Conservation (phyloP, 2,888 invertebrate species). For the Nectonema munidae region DNA sequence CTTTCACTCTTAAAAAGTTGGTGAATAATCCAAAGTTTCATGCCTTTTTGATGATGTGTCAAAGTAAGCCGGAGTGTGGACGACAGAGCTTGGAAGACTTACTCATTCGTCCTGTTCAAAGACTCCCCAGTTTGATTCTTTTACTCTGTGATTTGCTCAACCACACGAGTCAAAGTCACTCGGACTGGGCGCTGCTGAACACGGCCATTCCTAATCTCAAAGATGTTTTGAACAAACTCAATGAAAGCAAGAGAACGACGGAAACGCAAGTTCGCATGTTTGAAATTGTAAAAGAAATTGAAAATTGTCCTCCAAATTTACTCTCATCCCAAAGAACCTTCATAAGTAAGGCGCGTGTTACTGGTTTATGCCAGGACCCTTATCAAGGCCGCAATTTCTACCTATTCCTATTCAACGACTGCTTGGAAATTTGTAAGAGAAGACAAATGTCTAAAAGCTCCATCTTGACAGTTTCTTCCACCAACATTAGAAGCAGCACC, state of each 20-base stretch:
- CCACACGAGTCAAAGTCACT: conserved; percentile 50
- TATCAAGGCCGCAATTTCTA: conserved; percentile 54
- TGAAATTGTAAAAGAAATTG: conserved; percentile 85
- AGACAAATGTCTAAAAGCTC: background rate
- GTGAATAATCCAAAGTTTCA: conserved; percentile 90
- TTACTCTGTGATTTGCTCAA: conserved; percentile 70
- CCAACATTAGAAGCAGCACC: no score
- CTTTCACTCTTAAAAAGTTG: conserved; percentile 60
- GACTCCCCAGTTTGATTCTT: conserved; percentile 73
- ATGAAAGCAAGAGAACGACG: conserved; percentile 79
- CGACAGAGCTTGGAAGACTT: conserved; percentile 74
- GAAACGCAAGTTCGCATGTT: conserved; percentile 81
- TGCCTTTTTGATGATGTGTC: conserved; percentile 50
- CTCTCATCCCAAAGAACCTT: conserved; percentile 68
- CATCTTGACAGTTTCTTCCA: conserved; percentile 9
- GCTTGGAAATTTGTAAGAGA: conserved; percentile 44
- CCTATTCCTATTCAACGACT: conserved; percentile 67
- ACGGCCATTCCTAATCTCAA: conserved; percentile 52
- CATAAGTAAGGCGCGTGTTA: conserved; percentile 51
- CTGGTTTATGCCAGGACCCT: conserved; percentile 35
- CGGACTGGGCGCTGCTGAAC: conserved; percentile 50
- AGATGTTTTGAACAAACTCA: conserved; percentile 74
- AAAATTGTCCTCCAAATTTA: conserved; percentile 68
- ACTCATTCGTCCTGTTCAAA: conserved; percentile 79
- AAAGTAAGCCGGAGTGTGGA: conserved; percentile 55